Evolutionary conservation across 2,888 invertebrate species (phyloP).

Genomic region (Eubasilissa splendida): DNA sequence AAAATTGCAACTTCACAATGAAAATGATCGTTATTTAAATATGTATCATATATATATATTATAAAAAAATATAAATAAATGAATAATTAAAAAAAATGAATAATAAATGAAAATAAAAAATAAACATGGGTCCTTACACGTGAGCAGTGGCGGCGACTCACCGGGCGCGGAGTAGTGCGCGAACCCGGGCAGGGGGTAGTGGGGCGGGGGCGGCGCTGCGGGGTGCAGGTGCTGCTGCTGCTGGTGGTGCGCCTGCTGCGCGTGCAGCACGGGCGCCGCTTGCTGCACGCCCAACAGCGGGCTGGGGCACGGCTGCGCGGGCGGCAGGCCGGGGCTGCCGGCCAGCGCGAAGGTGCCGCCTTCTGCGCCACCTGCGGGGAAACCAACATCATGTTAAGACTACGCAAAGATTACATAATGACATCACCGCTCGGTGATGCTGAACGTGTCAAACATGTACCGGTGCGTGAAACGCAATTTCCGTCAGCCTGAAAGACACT

Average conservation of each 20-base stretch:
- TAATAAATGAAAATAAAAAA: constrained; percentile 1
- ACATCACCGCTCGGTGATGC: no score
- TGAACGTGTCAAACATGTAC: no score
- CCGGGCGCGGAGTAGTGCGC: constrained; percentile 69
- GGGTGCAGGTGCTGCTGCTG: constrained; percentile 46
- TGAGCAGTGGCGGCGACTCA: constrained; percentile 67
- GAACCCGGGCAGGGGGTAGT: constrained; percentile 66
- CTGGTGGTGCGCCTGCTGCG: constrained; percentile 59
- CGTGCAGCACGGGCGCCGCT: constrained; percentile 60
- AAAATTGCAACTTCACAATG: no score
- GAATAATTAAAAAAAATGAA: no score
- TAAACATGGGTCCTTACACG: constrained; percentile 58
- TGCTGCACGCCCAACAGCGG: constrained; percentile 55
- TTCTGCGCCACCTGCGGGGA: constrained; percentile 44
- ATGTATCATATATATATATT: no score
- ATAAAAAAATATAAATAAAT: no score
- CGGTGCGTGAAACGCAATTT: no score
- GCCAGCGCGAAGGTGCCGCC: constrained; percentile 59
- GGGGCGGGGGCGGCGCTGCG: constrained; percentile 62
- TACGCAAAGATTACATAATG: no score
- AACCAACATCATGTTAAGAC: not conserved
- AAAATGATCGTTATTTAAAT: no score
- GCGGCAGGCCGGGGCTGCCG: constrained; percentile 25
- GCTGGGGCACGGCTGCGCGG: constrained; percentile 26
- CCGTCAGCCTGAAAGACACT: no score